Evolutionary conservation across 2,797 vertebrate species (phyloP).

Genomic region (Loris lydekkerianus): DNA sequence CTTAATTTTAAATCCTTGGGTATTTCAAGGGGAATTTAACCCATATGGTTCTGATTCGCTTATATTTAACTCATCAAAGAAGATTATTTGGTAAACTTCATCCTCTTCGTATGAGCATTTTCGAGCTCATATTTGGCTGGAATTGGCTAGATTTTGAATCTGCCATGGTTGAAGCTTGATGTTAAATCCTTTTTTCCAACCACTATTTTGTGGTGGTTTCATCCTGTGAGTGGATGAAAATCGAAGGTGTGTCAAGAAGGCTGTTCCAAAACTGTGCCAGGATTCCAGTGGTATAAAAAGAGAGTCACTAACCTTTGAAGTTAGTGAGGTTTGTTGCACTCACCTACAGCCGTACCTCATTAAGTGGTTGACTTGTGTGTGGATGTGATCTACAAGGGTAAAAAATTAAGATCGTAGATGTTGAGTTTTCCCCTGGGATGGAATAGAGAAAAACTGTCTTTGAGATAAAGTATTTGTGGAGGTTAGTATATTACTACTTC

Average conservation of each 20-base stretch:
- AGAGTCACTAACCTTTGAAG: neutral
- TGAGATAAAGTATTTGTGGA: constrained; percentile 18
- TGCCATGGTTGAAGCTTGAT: constrained; percentile 60
- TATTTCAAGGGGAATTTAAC: constrained; percentile 83
- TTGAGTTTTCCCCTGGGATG: neutral
- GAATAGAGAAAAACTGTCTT: neutral
- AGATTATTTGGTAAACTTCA: constrained; percentile 72
- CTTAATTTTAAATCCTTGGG: constrained; percentile 81
- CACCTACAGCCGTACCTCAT: neutral
- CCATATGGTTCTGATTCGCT: constrained; percentile 82
- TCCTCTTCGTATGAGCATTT: constrained; percentile 57
- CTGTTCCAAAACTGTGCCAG: constrained; percentile 22
- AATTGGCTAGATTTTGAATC: constrained; percentile 60
- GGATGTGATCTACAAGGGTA: neutral
- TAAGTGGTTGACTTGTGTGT: neutral
- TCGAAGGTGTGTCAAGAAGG: constrained; percentile 58
- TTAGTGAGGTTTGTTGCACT: neutral
- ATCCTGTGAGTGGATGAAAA: constrained; percentile 61
- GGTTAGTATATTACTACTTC: neutral
- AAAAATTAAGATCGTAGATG: neutral
- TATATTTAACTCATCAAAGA: constrained; percentile 74
- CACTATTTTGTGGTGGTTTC: constrained; percentile 72
- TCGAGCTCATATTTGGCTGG: constrained; percentile 52
- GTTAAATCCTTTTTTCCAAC: constrained; percentile 67
- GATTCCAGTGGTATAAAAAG: neutral